Conservation (phyloP, 2,888 invertebrate species). For the Drosophila recens region DNA sequence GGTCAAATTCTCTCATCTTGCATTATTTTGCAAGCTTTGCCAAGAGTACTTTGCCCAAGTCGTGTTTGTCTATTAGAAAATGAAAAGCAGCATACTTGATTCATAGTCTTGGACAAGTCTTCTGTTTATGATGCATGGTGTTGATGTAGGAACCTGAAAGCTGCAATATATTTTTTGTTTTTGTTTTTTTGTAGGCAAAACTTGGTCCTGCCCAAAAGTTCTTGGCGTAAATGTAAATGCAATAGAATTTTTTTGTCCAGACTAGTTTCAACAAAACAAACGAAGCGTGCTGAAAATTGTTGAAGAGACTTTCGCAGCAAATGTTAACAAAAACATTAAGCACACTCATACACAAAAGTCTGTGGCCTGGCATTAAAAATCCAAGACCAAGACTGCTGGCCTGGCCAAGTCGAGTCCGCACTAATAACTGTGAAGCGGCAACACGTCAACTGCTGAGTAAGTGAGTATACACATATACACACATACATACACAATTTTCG, state of each 20-base stretch:
- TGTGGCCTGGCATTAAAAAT: constrained; percentile 49
- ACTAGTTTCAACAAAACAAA: constrained; percentile 51
- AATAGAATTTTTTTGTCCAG: constrained; percentile 51
- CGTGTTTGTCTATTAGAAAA: constrained; percentile 12
- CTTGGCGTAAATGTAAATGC: constrained; percentile 53
- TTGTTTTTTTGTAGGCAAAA: constrained; percentile 30
- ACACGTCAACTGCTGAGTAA: constrained; percentile 4
- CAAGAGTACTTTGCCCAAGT: neutral
- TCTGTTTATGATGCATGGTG: constrained; percentile 25
- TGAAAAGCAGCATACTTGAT: neutral
- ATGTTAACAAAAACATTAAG: constrained; percentile 49
- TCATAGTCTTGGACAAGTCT: constrained; percentile 6
- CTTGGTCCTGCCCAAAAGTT: constrained; percentile 46
- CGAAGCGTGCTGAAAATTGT: constrained; percentile 64
- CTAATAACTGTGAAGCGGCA: constrained; percentile 53
- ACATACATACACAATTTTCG: constrained; percentile 59
- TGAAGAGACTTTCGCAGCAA: constrained; percentile 31
- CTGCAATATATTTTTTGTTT: constrained; percentile 8
- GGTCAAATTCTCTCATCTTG: no score
- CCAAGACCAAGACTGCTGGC: constrained; percentile 16
- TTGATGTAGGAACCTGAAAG: constrained; percentile 8
- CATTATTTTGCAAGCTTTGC: no score
- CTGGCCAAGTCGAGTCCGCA: constrained; percentile 45
- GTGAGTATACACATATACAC: constrained; percentile 45
- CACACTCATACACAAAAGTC: constrained; percentile 34